Conservation (phyloP, 2,797 vertebrate species). For the Chaetophractus vellerosus region DNA sequence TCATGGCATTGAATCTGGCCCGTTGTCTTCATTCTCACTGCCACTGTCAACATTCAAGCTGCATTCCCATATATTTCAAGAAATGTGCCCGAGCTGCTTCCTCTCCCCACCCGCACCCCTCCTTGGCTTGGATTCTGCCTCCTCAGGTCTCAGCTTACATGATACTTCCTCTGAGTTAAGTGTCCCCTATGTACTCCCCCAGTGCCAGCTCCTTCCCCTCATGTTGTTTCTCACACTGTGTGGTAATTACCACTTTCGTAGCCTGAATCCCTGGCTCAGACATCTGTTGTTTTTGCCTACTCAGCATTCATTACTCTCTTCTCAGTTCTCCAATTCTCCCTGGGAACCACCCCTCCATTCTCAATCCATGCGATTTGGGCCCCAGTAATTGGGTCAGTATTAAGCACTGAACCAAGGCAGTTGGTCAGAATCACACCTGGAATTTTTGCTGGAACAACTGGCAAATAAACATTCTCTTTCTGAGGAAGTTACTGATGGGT, state of each 20-base stretch:
- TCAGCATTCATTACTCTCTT: background rate
- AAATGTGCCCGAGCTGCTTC: background rate
- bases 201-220: background rate
- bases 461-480: constrained; percentile 12
- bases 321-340: background rate
- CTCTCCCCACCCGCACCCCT: background rate
- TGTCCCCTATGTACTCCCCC: background rate
- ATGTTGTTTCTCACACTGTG: background rate
- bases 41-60: background rate
- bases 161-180: constrained; percentile 18
- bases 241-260: constrained; percentile 31
- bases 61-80: background rate
- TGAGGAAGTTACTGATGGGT: background rate
- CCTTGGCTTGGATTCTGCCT: background rate
- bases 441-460: constrained; percentile 47
- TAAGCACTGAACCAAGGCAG: background rate
- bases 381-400: background rate
- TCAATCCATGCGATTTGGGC: background rate
- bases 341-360: background rate
- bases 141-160: background rate
- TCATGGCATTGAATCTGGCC: background rate
- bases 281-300: background rate
- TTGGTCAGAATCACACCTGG: background rate
- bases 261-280: constrained; percentile 33
- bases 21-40: background rate